Evolutionary conservation across 37 sponge, comb jelly and placozoan genomes (phyloP).

Genomic region (Axinella damicornis): DNA sequence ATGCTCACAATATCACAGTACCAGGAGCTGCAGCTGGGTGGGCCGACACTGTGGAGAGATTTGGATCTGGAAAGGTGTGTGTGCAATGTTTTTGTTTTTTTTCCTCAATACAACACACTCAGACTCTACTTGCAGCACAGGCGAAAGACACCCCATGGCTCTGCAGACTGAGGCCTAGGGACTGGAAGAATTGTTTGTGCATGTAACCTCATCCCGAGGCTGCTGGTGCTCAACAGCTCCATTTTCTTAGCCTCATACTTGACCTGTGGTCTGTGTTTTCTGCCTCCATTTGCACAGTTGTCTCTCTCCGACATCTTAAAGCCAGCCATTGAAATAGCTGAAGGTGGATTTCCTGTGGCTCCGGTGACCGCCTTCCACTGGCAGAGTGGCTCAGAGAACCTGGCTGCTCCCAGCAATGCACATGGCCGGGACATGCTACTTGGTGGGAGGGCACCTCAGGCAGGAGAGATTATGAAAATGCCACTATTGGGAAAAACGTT

Average conservation of each 20-base stretch:
- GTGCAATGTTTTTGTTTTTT: too few relatives aligned
- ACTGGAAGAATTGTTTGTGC: too few relatives aligned
- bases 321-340: slow-evolving; percentile 84
- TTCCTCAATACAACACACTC: too few relatives aligned
- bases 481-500: slow-evolving; percentile 81
- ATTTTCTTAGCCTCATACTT: too few relatives aligned
- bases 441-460: slow-evolving; percentile 62
- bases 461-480: slow-evolving; percentile 86
- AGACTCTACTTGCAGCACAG: too few relatives aligned
- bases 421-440: slow-evolving; percentile 72
- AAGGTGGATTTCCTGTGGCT: slow-evolving; percentile 79
- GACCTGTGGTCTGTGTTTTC: too few relatives aligned
- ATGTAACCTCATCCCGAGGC: too few relatives aligned
- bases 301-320: slow-evolving; percentile 62
- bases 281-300: slow-evolving; percentile 44
- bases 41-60: slow-evolving; percentile 82
- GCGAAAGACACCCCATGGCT: too few relatives aligned
- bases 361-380: slow-evolving; percentile 67
- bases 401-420: slow-evolving; percentile 41
- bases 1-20: slow-evolving; percentile 82
- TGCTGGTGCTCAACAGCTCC: too few relatives aligned
- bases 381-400: slow-evolving; percentile 41
- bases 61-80: slow-evolving; percentile 86
- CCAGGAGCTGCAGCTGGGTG: slow-evolving; percentile 92
- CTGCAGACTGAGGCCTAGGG: too few relatives aligned